Conservation (phyloP, 1,140 invertebrate species). For the Doryteuthis pealeii region DNA sequence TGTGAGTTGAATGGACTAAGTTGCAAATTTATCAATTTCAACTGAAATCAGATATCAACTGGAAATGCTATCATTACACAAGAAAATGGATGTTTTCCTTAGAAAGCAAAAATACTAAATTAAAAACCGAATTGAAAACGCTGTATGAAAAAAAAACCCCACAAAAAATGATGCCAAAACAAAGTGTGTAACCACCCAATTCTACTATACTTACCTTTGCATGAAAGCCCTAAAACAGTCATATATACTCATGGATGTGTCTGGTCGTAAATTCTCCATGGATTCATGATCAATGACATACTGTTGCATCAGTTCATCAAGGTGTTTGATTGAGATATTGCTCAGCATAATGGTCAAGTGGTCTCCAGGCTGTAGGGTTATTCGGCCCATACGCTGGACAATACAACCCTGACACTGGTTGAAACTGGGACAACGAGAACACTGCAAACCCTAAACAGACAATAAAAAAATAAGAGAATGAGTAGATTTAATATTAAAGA, state of each 20-base stretch:
- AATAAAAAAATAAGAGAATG: slow-evolving; percentile 9
- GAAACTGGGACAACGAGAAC: slow-evolving; percentile 68
- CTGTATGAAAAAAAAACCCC: too few relatives aligned
- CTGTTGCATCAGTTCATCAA: slow-evolving; percentile 22
- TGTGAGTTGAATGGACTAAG: too few relatives aligned
- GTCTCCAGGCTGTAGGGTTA: slow-evolving; percentile 66
- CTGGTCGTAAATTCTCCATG: slow-evolving; percentile 60
- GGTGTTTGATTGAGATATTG: slow-evolving; percentile 36
- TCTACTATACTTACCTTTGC: slow-evolving; percentile 61
- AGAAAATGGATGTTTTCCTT: too few relatives aligned
- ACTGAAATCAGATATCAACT: too few relatives aligned
- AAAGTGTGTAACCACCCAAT: too few relatives aligned
- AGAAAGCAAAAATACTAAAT: too few relatives aligned
- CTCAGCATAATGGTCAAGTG: slow-evolving; percentile 65
- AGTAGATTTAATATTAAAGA: background rate
- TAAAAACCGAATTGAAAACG: too few relatives aligned
- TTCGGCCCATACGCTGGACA: slow-evolving; percentile 61
- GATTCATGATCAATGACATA: slow-evolving; percentile 39
- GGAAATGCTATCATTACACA: too few relatives aligned
- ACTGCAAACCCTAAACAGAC: slow-evolving; percentile 65
- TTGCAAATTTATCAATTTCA: too few relatives aligned
- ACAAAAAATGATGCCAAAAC: too few relatives aligned
- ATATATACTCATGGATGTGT: slow-evolving; percentile 66
- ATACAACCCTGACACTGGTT: slow-evolving; percentile 68
- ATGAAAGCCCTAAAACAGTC: slow-evolving; percentile 74